Percentiles rank a stretch among this genome's conserved stretches.
phyloP scores from a whole-genome alignment of 1,140 invertebrate genomes.

The Augochlora pura region DNA sequence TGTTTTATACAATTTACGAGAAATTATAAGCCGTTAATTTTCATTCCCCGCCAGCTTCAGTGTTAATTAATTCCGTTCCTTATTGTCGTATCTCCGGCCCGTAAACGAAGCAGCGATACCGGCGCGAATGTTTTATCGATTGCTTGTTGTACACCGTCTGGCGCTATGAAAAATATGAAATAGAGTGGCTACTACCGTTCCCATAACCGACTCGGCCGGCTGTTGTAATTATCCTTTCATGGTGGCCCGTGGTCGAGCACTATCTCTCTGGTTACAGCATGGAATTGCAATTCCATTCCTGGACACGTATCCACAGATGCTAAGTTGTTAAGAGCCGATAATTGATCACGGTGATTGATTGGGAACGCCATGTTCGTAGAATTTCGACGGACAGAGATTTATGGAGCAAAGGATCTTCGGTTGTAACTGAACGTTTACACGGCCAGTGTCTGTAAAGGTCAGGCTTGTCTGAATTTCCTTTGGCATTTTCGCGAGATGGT shows the following conservation, averaged over 20 bases:
- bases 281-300: neutral
- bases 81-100: neutral
- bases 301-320: neutral
- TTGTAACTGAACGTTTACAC: neutral
- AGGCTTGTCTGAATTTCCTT: neutral
- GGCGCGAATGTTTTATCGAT: neutral
- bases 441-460: neutral
- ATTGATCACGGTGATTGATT: neutral
- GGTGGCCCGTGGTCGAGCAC: neutral
- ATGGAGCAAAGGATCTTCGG: neutral
- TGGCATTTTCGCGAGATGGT: neutral
- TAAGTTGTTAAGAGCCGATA: neutral
- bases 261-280: neutral
- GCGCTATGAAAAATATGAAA: neutral
- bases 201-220: neutral
- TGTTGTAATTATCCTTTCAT: constrained; percentile 14
- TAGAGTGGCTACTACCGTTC: constrained; percentile 10
- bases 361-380: neutral
- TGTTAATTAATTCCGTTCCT: constrained; percentile 28
- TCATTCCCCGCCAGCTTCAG: too few relatives aligned
- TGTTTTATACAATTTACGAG: too few relatives aligned
- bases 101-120: neutral
- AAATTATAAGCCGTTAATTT: too few relatives aligned
- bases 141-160: too few relatives aligned
- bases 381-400: neutral